These are phyloP conservation scores for Diphyllodes magnificus DNA, from an alignment of 2,113 vertebrate species.

Conservation along the genomic window DNA sequence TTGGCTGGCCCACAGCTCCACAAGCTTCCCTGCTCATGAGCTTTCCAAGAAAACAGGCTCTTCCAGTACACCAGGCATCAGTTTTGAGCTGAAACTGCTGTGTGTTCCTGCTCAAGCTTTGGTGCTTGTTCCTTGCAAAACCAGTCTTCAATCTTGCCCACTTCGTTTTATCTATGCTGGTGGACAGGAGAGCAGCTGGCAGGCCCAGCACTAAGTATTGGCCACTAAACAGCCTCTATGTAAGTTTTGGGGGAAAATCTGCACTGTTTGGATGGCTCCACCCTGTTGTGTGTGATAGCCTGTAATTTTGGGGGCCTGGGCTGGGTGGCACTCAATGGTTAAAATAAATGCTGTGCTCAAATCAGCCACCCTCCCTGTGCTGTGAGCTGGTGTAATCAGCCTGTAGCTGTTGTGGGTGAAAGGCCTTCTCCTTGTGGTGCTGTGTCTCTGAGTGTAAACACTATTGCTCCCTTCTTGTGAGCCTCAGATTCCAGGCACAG, in stretches of 20 bases:
- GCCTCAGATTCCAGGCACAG: not conserved
- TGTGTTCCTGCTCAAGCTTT: not conserved
- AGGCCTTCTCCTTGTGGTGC: not conserved
- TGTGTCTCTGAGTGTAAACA: not conserved
- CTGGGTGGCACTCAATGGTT: not conserved
- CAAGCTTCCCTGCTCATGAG: not conserved
- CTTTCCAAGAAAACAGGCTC: not conserved
- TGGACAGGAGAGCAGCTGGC: not conserved
- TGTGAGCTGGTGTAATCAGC: not conserved
- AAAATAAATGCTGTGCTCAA: not conserved
- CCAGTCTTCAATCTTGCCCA: not conserved
- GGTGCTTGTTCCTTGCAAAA: not conserved
- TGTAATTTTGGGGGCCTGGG: not conserved
- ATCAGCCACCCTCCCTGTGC: not conserved
- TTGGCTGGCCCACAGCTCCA: not conserved
- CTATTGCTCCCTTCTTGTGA: rapidly evolving
- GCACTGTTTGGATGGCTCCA: not conserved
- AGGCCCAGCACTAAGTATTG: not conserved
- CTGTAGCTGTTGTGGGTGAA: not conserved
- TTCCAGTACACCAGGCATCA: not conserved
- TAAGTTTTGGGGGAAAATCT: not conserved
- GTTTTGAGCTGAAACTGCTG: not conserved
- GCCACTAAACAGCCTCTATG: not conserved
- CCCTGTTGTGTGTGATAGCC: not conserved
- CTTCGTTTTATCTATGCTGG: not conserved